phyloP scores from a whole-genome alignment of 1,140 invertebrate species.

The Lordiphosa clarofinis region DNA sequence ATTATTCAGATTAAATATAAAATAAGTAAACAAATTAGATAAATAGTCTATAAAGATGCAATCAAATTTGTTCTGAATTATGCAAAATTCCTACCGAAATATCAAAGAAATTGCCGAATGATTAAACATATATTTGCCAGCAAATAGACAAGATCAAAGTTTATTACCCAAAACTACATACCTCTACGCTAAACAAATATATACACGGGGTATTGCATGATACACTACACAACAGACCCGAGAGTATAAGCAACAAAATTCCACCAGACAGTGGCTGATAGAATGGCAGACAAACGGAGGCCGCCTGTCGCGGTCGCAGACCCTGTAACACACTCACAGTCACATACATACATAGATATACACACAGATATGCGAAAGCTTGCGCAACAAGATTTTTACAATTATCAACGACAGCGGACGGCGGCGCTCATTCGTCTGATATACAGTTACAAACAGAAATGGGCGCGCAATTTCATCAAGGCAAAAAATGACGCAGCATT shows the following conservation, averaged over 20 bases:
- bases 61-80: too few species aligned
- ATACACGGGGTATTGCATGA: neutral
- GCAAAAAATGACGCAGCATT: constrained; percentile 43
- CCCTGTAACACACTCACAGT: constrained; percentile 36
- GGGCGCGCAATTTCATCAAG: constrained; percentile 44
- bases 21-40: too few species aligned
- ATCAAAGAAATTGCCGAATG: too few species aligned
- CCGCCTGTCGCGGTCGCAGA: constrained; percentile 57
- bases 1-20: too few species aligned
- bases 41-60: too few species aligned
- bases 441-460: constrained; percentile 42
- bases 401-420: constrained; percentile 8
- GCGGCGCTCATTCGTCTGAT: constrained; percentile 26
- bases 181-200: neutral
- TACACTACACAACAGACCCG: neutral
- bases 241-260: constrained; percentile 4
- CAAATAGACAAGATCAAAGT: too few species aligned
- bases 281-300: constrained; percentile 53
- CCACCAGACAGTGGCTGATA: constrained; percentile 39
- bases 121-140: too few species aligned
- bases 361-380: constrained; percentile 34
- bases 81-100: too few species aligned
- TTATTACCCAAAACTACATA: too few species aligned
- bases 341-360: constrained; percentile 27
- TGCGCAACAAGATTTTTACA: constrained; percentile 64